Conservation (phyloP, 2,888 invertebrate genomes). For the Temnothorax ravouxi region DNA sequence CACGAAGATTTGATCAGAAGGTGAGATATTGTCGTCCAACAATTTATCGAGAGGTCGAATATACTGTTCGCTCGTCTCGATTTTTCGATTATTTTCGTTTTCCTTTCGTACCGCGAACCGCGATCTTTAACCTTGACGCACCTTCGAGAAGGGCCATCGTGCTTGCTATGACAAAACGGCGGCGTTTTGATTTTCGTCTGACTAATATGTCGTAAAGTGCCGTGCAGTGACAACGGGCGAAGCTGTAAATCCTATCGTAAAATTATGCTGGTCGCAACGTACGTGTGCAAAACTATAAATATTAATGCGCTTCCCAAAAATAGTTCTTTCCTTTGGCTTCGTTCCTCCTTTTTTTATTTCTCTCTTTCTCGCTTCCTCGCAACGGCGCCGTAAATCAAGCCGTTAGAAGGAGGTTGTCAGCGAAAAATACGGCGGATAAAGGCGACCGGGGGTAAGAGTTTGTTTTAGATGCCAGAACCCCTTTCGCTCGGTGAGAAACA, state of each 20-base stretch:
- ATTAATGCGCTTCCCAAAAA: conserved; percentile 84
- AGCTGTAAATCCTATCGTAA: conserved; percentile 84
- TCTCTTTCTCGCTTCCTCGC: conserved; percentile 72
- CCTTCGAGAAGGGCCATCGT: not conserved
- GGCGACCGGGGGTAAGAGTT: conserved; percentile 81
- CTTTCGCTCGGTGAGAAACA: conserved; percentile 71
- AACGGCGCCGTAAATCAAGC: conserved; percentile 83
- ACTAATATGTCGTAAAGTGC: conserved; percentile 71
- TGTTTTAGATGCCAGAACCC: conserved; percentile 82
- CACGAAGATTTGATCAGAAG: conserved; percentile 10
- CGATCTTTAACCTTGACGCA: conserved; percentile 26
- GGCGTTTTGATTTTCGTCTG: conserved; percentile 59
- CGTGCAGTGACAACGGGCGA: conserved; percentile 78
- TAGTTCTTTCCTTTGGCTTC: conserved; percentile 77
- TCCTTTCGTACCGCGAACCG: not conserved
- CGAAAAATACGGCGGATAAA: conserved; percentile 85
- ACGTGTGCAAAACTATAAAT: conserved; percentile 84
- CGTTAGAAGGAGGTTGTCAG: conserved; percentile 84
- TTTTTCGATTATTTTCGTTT: conserved; percentile 18
- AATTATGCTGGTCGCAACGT: conserved; percentile 80
- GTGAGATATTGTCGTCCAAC: not conserved
- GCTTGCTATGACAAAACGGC: conserved; percentile 10
- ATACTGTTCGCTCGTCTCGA: not conserved
- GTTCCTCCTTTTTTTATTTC: conserved; percentile 66
- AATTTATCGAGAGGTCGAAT: not conserved